phyloP scores from a whole-genome alignment of 1,140 invertebrate species.

The Heliothis virescens region DNA sequence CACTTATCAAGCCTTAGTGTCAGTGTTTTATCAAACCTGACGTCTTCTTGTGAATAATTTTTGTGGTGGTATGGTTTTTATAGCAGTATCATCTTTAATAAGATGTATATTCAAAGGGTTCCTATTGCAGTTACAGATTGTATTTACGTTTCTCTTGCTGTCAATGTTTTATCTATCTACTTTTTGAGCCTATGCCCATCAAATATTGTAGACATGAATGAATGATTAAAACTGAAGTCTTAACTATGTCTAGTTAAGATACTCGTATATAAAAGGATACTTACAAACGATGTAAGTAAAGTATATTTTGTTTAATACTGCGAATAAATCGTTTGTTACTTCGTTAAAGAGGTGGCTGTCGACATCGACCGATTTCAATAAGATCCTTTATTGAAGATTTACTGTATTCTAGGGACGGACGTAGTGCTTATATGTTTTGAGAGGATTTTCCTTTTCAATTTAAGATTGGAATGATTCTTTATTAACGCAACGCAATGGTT shows the following conservation, averaged over 20 bases:
- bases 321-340: slow-evolving; percentile 19
- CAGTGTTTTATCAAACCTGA: no score
- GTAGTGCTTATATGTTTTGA: not conserved
- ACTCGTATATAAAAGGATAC: not conserved
- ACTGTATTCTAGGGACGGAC: not conserved
- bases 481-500: not conserved
- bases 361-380: slow-evolving; percentile 6
- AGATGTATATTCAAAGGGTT: no score
- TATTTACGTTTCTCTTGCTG: no score
- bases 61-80: no score
- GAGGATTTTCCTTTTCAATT: slow-evolving; percentile 3
- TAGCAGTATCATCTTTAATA: no score
- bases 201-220: no score
- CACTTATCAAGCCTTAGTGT: no score
- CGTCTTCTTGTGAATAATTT: no score
- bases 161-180: no score
- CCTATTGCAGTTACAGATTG: no score
- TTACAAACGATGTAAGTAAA: not conserved
- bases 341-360: slow-evolving; percentile 12
- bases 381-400: slow-evolving; percentile 26
- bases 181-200: no score
- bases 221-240: not conserved
- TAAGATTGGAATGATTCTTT: not conserved
- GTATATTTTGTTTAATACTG: slow-evolving; percentile 5
- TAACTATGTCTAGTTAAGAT: no score